These are phyloP conservation scores for Polypterus senegalus DNA, from an alignment of 2,113 vertebrate genomes.

Conservation along the genomic window DNA sequence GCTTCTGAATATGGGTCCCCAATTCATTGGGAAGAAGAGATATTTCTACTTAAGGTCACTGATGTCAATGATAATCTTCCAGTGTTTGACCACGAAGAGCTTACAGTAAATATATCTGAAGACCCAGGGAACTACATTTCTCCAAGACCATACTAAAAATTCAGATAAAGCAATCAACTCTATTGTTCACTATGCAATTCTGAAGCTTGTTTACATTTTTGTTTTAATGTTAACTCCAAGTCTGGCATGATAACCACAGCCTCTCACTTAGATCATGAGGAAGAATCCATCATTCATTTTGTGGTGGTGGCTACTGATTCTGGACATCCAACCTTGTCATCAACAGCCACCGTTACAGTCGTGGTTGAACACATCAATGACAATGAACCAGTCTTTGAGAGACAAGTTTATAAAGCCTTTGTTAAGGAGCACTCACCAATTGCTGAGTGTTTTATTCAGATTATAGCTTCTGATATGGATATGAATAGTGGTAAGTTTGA, in stretches of 20 bases:
- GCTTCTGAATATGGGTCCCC: slow-evolving; percentile 63
- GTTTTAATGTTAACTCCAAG: slow-evolving; percentile 47
- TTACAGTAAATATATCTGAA: slow-evolving; percentile 51
- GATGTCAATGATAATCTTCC: slow-evolving; percentile 74
- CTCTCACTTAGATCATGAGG: slow-evolving; percentile 59
- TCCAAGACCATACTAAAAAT: slow-evolving; percentile 56
- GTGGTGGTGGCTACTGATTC: slow-evolving; percentile 62
- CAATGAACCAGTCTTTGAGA: slow-evolving; percentile 71
- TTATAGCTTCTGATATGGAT: slow-evolving; percentile 74
- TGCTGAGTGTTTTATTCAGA: slow-evolving; percentile 71
- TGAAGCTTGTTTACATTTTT: slow-evolving; percentile 29
- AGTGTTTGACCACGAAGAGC: slow-evolving; percentile 48
- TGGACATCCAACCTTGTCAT: slow-evolving; percentile 52
- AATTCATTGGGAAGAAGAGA: slow-evolving; percentile 44
- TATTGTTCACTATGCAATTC: slow-evolving; percentile 50
- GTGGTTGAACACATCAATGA: slow-evolving; percentile 72
- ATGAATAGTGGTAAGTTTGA: slow-evolving; percentile 64
- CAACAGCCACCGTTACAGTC: slow-evolving; percentile 59
- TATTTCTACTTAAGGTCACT: slow-evolving; percentile 50
- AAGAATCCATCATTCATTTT: slow-evolving; percentile 46
- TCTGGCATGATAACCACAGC: slow-evolving; percentile 56
- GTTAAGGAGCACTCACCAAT: slow-evolving; percentile 54
- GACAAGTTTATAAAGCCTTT: slow-evolving; percentile 59
- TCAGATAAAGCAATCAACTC: slow-evolving; percentile 60
- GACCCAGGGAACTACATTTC: slow-evolving; percentile 54